Conservation (phyloP, 2,888 invertebrate genomes). For the Drosophila austrosaltans region DNA sequence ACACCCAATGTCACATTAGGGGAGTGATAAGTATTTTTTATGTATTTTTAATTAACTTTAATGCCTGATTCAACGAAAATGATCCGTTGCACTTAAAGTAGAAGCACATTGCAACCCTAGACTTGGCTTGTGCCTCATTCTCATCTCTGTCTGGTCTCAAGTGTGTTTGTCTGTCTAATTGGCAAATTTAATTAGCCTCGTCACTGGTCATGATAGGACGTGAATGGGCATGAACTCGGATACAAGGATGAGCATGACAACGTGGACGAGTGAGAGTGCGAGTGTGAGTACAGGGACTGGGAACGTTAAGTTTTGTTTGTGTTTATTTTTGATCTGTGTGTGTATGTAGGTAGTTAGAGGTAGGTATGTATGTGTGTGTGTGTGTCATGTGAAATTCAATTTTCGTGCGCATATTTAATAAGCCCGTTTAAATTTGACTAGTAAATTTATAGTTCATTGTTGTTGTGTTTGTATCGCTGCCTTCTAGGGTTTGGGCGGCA, state of each 20-base stretch:
- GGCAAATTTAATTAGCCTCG: conserved; percentile 69
- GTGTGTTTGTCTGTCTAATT: conserved; percentile 70
- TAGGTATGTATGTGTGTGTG: neutral
- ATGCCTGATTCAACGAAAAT: conserved; percentile 45
- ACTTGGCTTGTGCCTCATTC: conserved; percentile 32
- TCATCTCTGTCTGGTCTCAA: conserved; percentile 50
- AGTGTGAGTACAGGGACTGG: neutral
- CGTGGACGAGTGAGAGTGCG: neutral
- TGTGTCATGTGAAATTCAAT: conserved; percentile 33
- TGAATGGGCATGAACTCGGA: neutral
- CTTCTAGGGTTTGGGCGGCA: neutral
- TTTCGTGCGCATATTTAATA: conserved; percentile 44
- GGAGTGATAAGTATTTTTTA: conserved; percentile 65
- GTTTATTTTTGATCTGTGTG: conserved; percentile 16
- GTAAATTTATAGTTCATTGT: conserved; percentile 54
- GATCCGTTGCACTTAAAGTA: neutral
- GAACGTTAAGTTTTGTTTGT: conserved; percentile 23
- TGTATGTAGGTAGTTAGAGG: neutral
- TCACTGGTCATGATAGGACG: conserved; percentile 12
- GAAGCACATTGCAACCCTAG: conserved; percentile 18
- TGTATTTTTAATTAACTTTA: conserved; percentile 76
- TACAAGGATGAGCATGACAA: too few species aligned
- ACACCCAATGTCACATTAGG: conserved; percentile 41
- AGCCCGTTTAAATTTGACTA: conserved; percentile 45
- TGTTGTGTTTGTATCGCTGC: conserved; percentile 7